Evolutionary conservation across 2,113 vertebrate genomes (phyloP).

Genomic region (Odocoileus virginianus): DNA sequence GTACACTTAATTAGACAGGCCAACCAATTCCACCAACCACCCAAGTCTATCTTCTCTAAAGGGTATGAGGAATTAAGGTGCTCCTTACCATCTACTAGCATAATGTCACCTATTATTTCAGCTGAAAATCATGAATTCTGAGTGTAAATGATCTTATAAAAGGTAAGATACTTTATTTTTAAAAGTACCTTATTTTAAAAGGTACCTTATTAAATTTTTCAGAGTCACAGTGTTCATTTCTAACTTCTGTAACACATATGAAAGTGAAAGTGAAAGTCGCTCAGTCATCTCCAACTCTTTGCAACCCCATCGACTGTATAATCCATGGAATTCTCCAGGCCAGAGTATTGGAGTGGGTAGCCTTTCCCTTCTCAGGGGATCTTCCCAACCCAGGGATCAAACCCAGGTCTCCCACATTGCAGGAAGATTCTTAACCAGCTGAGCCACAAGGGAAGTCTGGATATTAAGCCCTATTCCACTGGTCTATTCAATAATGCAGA

Average conservation of each 20-base stretch:
- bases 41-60: not conserved
- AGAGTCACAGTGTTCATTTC: not conserved
- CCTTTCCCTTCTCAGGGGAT: not conserved
- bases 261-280: not conserved
- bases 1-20: not conserved
- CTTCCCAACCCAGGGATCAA: not conserved
- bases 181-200: not conserved
- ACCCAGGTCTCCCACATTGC: not conserved
- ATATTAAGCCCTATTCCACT: not conserved
- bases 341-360: not conserved
- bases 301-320: not conserved
- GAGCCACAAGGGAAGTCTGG: not conserved
- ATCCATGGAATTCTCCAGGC: not conserved
- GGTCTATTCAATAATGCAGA: not conserved
- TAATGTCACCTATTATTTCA: not conserved
- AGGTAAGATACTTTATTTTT: not conserved
- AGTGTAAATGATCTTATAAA: not conserved
- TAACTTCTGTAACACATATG: not conserved
- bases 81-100: not conserved
- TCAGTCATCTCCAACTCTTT: not conserved
- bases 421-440: not conserved
- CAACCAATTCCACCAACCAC: not conserved
- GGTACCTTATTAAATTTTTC: not conserved
- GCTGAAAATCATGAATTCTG: not conserved
- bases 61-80: not conserved